Conservation (phyloP, 2,888 invertebrate species). For the Hirtodrosophila confusa region DNA sequence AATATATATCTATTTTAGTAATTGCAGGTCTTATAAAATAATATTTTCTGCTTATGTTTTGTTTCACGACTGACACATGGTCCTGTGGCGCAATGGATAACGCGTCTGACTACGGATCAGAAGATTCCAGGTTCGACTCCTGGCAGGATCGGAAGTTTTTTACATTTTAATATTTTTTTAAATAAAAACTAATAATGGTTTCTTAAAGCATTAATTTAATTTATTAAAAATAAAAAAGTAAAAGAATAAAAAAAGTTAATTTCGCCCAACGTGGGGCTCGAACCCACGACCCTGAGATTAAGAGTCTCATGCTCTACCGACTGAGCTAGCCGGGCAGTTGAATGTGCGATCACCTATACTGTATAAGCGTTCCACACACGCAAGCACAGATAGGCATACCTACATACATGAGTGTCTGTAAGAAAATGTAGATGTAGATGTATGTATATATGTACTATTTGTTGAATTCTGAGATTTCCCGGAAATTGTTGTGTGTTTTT, state of each 20-base stretch:
- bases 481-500: no score
- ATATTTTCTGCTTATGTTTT: no score
- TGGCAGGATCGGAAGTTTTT: slow-evolving; percentile 76
- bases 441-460: no score
- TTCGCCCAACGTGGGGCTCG: slow-evolving; percentile 84
- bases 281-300: slow-evolving; percentile 85
- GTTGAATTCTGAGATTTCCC: neutral
- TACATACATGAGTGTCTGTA: no score
- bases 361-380: neutral
- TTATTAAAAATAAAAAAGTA: no score
- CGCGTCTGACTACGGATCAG: slow-evolving; percentile 84
- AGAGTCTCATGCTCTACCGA: slow-evolving; percentile 85
- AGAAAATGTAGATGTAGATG: neutral
- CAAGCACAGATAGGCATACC: no score
- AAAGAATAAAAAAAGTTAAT: slow-evolving; percentile 28
- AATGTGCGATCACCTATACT: neutral
- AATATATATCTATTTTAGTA: no score
- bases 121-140: slow-evolving; percentile 84
- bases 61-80: slow-evolving; percentile 33
- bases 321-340: slow-evolving; percentile 84
- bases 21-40: no score
- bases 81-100: slow-evolving; percentile 84
- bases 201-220: no score
- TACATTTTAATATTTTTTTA: neutral
- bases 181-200: no score